Evolutionary conservation across 1,140 invertebrate genomes (phyloP).

Genomic region (Dendroctonus ponderosae): DNA sequence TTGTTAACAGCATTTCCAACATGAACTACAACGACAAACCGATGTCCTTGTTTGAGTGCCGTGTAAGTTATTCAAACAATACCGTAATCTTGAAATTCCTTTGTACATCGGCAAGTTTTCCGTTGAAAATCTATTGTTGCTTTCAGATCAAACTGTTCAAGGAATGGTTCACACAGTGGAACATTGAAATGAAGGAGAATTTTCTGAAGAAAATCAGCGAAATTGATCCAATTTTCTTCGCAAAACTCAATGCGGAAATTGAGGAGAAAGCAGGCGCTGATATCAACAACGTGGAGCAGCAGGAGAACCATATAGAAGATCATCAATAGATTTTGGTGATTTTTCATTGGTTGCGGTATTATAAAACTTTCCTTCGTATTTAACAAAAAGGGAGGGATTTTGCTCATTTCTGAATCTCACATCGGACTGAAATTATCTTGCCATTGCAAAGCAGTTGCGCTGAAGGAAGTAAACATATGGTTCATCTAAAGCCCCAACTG

Average conservation of each 20-base stretch:
- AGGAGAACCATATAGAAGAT: too few species aligned
- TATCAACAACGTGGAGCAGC: too few species aligned
- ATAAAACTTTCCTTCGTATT: too few species aligned
- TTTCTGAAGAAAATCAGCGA: conserved; percentile 68
- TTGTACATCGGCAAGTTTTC: not conserved
- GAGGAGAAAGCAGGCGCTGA: conserved; percentile 39
- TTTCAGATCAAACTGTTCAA: conserved; percentile 75
- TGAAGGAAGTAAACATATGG: too few species aligned
- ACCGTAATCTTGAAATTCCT: not conserved
- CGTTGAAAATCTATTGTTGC: conserved; percentile 6
- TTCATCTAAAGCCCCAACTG: too few species aligned
- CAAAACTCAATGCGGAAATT: conserved; percentile 65
- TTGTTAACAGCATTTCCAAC: conserved; percentile 67
- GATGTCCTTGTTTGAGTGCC: conserved; percentile 83
- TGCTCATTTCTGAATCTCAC: too few species aligned
- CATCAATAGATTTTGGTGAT: too few species aligned
- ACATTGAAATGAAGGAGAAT: conserved; percentile 67
- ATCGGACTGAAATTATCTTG: too few species aligned
- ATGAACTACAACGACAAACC: conserved; percentile 71
- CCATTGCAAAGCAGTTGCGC: too few species aligned
- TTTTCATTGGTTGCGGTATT: too few species aligned
- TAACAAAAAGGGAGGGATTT: too few species aligned
- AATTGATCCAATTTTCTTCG: conserved; percentile 67
- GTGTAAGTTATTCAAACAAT: conserved; percentile 56
- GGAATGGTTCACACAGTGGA: conserved; percentile 84